Conservation (phyloP, 1,140 invertebrate genomes). For the Drosophila auraria region DNA sequence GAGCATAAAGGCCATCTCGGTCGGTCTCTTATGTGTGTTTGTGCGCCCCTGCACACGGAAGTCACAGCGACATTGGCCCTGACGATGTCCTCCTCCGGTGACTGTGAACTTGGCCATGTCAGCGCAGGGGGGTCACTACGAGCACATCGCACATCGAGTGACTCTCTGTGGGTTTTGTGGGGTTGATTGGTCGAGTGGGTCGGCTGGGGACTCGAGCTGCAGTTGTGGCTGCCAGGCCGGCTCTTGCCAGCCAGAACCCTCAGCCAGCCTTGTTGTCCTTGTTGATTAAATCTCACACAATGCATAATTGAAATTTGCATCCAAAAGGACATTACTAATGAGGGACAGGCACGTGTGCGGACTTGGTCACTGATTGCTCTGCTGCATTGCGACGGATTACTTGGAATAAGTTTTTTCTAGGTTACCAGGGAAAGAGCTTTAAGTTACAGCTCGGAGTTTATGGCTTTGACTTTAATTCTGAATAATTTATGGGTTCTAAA, state of each 20-base stretch:
- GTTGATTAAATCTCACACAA: constrained; percentile 76
- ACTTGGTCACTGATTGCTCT: constrained; percentile 16
- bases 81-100: constrained; percentile 37
- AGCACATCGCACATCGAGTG: constrained; percentile 47
- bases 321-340: constrained; percentile 74
- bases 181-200: constrained; percentile 27
- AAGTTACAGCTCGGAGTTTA: neutral
- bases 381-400: constrained; percentile 23
- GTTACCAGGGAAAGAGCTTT: neutral
- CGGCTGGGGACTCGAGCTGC: constrained; percentile 37
- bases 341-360: constrained; percentile 30
- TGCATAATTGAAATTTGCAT: constrained; percentile 77
- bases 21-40: neutral
- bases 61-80: constrained; percentile 66
- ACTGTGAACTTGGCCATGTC: constrained; percentile 61
- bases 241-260: constrained; percentile 22
- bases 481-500: neutral
- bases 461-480: neutral
- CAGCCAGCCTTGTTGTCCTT: constrained; percentile 63
- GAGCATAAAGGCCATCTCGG: constrained; percentile 22
- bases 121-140: constrained; percentile 42
- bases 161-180: constrained; percentile 15
- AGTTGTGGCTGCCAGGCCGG: constrained; percentile 29
- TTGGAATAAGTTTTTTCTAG: neutral
- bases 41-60: constrained; percentile 37